Base-by-base conservation (phyloP, 2,888 invertebrate species). In the Quadriops clusia region DNA sequence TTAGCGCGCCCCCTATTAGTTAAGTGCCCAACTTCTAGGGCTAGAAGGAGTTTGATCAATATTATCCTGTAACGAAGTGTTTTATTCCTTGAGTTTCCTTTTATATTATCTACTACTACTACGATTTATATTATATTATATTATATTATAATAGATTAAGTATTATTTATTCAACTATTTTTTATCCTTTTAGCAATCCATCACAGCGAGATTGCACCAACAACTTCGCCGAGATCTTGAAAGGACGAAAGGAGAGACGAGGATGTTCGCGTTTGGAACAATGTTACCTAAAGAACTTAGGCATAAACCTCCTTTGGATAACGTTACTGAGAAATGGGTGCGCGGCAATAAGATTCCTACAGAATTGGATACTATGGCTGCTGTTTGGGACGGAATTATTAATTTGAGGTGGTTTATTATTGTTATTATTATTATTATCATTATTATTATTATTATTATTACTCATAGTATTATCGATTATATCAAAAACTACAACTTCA, bases 371-470 rank as follows among this genome's bases (percentile, higher is more conserved):
- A 60, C 65, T 1, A 76, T 77, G 76, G 60, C 70, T 1, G 62
- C 63, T 24, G 69, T 77, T 2, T 77, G 72, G 72, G 64, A 68
- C 8, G 72, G 68, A n/a, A 71, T 77, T 23, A 64, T 67, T 11
- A 64, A 73, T 51, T 59, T 77, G 4, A 66, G 67, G 71, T 70
- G 39, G 37, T 32, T 26, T 25, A 9, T 23, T 25, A 30, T 9
- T 5, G 7, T n/a, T n/a, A n/a, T n/a, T n/a, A 23, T 11, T 22
- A 12, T 32, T 13, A 7, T 4, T 6, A 22, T 22, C 5, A 10
- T 32, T 8, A 7, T 9, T 32, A 5, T 26, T 12, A 22, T 11
- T 9, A n/a, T n/a, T n/a, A n/a, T n/a, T n/a, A n/a, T n/a, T n/a
- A n/a, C n/a, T n/a, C n/a, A n/a, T n/a, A n/a, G n/a, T n/a, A n/a